Percentiles rank a stretch among this genome's conserved stretches.
Conservation (phyloP, 2,113 vertebrate species). For the Melanotaenia duboulayi region DNA sequence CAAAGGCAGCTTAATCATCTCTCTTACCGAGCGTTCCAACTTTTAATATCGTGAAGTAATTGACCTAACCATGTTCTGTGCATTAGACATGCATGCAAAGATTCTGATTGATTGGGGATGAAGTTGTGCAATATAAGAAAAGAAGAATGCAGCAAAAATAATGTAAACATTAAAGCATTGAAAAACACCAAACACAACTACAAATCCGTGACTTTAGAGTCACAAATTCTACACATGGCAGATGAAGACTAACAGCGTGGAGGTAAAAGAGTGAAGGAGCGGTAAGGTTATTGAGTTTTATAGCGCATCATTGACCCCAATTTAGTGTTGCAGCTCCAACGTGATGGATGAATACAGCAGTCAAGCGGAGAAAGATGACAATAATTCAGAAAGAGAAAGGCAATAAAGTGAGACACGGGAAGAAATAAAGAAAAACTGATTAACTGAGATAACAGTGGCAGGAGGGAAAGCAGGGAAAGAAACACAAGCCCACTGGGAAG, state of each 20-base stretch:
- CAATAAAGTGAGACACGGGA: background rate
- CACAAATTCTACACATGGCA: conserved; percentile 5
- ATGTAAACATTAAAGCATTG: too few relatives aligned
- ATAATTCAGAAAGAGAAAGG: conserved; percentile 29
- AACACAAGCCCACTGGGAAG: conserved; percentile 8
- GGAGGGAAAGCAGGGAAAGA: conserved; percentile 6
- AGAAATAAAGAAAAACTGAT: conserved; percentile 19
- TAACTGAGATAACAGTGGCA: background rate
- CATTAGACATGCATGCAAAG: conserved; percentile 28
- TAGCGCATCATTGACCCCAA: conserved; percentile 42
- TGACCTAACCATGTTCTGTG: conserved; percentile 25
- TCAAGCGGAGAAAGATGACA: conserved; percentile 17
- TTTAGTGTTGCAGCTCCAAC: conserved; percentile 37
- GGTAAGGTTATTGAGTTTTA: conserved; percentile 21
- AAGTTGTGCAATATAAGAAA: conserved; percentile 9
- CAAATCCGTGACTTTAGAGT: conserved; percentile 15
- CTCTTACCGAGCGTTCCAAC: conserved; percentile 8
- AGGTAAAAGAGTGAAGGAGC: conserved; percentile 4
- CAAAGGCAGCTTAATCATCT: conserved; percentile 45
- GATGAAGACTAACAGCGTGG: conserved; percentile 18
- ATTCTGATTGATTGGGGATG: background rate
- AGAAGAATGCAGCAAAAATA: background rate
- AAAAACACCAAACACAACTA: conserved; percentile 16
- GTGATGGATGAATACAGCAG: conserved; percentile 38
- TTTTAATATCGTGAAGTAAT: conserved; percentile 27